Base-by-base conservation (phyloP, 2,113 vertebrate genomes). In the Malurus alboscapulatus region DNA sequence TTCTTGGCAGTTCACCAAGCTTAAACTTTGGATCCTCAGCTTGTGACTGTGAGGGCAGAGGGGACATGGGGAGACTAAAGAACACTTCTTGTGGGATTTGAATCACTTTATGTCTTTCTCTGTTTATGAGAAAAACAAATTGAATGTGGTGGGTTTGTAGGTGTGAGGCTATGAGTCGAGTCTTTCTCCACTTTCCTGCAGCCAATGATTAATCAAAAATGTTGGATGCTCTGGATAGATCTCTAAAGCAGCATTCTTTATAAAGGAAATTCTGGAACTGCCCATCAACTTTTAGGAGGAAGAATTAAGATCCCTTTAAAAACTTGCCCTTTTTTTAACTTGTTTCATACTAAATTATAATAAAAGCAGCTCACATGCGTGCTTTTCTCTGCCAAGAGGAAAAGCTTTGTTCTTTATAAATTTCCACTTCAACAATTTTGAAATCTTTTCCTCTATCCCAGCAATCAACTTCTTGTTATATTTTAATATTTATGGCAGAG, bases 361-460 rank as follows among this genome's bases (percentile, higher is more conserved):
- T 75, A 34, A 58, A 79, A 84, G 45, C 54, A 75, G 22, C 25
- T 71, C 38, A 38, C 42, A 4, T 9, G 9, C 1, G 0, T 66
- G 26, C 92, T 90, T 85, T n/a, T 88, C 29, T 94, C 65, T 92
- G 44, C 40, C 51, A 66, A 73, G 40, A 93, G 67, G 66, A 78
- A 51, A 94, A 50, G 4, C 10, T 54, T 72, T 85, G 15, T 55
- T 90, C 66, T 77, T 86, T 53, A 47, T 44, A 7, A 69, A 36
- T 84, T 96, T 86, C 30, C 38, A 44, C 59, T 80, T 86, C 44
- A 86, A 36, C 6, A 8, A 17, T 86, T 95, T 59, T 66, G 47
- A 93, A 86, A 84, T 21, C 38, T 47, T 66, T 92, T 76, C 29
- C 18, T 66, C 81, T 69, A 63, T 85, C 21, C 13, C 17, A 77